phyloP scores from a whole-genome alignment of 2,113 vertebrate genomes.

The Philantomba maxwellii region DNA sequence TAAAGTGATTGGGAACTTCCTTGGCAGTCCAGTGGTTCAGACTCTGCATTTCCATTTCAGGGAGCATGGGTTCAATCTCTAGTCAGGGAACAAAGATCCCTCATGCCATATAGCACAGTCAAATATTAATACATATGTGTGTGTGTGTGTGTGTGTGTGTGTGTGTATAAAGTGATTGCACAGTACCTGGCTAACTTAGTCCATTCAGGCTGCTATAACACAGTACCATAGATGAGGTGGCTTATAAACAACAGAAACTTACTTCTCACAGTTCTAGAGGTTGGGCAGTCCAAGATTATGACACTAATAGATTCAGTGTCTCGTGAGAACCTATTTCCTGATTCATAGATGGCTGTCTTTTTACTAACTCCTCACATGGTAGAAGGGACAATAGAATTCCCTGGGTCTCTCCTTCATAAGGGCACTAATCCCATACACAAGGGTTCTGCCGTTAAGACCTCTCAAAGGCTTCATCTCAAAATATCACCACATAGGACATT shows the following conservation, averaged over 20 bases:
- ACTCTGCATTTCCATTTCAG: background rate
- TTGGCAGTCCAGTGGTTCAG: background rate
- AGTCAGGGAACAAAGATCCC: background rate
- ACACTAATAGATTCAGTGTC: background rate
- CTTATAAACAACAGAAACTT: background rate
- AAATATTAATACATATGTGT: background rate
- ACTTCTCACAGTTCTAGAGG: background rate
- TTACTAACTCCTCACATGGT: background rate
- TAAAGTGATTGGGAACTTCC: background rate
- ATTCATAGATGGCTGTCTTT: background rate
- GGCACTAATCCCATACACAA: background rate
- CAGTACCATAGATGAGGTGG: background rate
- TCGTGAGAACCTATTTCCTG: background rate
- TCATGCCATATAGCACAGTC: background rate
- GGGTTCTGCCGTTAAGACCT: background rate
- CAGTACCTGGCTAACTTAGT: background rate
- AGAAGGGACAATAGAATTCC: background rate
- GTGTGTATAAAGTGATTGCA: background rate
- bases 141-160: background rate
- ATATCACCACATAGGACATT: background rate
- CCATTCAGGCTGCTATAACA: background rate
- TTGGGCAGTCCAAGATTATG: background rate
- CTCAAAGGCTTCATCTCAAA: background rate
- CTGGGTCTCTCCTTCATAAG: background rate
- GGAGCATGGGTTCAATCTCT: background rate